A percentile compares a stretch with the other conserved stretches of the same genome.
Conservation (phyloP, 2,113 vertebrate genomes). For the Phrynosoma blainvillii region DNA sequence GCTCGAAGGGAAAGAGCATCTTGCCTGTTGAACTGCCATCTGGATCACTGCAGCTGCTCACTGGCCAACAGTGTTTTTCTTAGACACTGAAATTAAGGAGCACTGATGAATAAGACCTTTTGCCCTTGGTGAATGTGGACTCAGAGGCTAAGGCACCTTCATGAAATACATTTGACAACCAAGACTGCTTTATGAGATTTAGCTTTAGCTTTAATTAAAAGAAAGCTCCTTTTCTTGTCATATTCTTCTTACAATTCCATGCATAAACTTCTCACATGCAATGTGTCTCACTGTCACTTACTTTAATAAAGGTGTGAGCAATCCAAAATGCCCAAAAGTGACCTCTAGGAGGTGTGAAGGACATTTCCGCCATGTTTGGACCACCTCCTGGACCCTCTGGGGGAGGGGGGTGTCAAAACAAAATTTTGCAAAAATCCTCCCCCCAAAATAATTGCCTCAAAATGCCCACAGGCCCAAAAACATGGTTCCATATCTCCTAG, state of each 20-base stretch:
- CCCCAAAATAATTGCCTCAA: no score
- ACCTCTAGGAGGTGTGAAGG: no score
- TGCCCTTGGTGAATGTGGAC: neutral
- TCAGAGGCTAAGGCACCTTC: neutral
- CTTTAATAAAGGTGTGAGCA: neutral
- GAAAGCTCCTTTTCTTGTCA: neutral
- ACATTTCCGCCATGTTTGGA: no score
- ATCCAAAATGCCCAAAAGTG: no score
- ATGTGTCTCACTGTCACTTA: neutral
- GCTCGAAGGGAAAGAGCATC: neutral
- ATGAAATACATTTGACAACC: neutral
- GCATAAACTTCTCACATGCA: neutral
- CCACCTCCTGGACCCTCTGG: no score
- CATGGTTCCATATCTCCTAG: no score
- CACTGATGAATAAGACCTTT: neutral
- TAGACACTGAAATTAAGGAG: neutral
- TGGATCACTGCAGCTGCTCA: constrained; percentile 2
- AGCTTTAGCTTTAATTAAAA: neutral
- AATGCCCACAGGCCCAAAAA: no score
- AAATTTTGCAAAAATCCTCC: no score
- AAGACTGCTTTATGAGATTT: neutral
- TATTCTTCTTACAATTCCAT: neutral
- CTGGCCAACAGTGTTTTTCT: neutral
- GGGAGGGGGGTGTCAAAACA: no score
- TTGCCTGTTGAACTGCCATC: neutral